Evolutionary conservation across 1,140 invertebrate species (phyloP), one percentile per base, ranked within the genome.

Genomic region (Colletes latitarsis): DNA sequence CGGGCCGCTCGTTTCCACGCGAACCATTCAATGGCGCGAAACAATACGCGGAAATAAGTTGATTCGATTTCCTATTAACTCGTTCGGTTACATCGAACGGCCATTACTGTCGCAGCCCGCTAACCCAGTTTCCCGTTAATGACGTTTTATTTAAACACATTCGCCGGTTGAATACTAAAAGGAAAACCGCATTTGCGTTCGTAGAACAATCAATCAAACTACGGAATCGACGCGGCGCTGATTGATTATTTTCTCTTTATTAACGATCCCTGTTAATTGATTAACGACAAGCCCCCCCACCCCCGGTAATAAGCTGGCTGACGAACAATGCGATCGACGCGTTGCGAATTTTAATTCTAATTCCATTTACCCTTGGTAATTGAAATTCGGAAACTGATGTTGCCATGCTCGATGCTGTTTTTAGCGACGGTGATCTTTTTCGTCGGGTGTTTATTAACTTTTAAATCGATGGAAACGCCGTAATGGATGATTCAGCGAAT

Each of bases 41-140:
- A 80, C 78, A 75, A 80, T 75, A 55, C 63, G 30, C 53, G 62
- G 71, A 80, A 80, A 80, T 74, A 80, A 80, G 78, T 74, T 74
- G 78, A 80, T 80, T 80, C 78, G 78, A 80, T 80, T 80, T 80
- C 53, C 71, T 80, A 80, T 80, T 80, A 80, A 68, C 78, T 52
- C 71, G 53, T 80, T 80, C 78, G 63, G 78, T 74, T 66, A 75
- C 71, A 75, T 67, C 78, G 72, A 80, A 80, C 72, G 78, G 78
- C 78, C 78, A 75, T 80, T 80, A 80, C 74, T 75, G 72, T 46
- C 58, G 63, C 53, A 80, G 52, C 71, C 71, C 72, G 78, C 52
- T 80, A 80, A 80, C 78, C 72, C 72, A 74, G 72, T 80, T 80
- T 10, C 43, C 46, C 63, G 72, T 80, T 80, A 80, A 80, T 80